phyloP scores from a whole-genome alignment of 1,140 invertebrate genomes.

The Drosophila pandora region DNA sequence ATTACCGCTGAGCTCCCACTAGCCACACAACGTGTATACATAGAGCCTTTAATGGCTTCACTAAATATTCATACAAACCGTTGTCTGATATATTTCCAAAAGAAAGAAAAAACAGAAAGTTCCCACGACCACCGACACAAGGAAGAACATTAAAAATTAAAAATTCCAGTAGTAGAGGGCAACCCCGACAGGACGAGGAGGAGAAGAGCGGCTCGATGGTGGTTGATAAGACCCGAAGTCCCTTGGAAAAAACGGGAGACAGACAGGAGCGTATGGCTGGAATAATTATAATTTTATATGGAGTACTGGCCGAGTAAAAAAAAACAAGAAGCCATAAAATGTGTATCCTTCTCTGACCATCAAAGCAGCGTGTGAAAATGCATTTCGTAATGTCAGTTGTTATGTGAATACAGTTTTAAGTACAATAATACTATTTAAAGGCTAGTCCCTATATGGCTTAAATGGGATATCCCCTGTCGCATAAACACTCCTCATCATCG shows the following conservation, averaged over 20 bases:
- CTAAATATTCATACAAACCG: conserved; percentile 55
- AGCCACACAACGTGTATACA: conserved; percentile 32
- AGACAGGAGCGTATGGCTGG: conserved; percentile 54
- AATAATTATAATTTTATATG: conserved; percentile 80
- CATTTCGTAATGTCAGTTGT: conserved; percentile 34
- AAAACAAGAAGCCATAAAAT: conserved; percentile 64
- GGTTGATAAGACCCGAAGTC: conserved; percentile 52
- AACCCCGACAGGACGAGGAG: conserved; percentile 56
- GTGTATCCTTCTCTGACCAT: conserved; percentile 64
- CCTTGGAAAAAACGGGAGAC: conserved; percentile 34
- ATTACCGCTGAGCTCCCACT: conserved; percentile 41
- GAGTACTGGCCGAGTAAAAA: conserved; percentile 52
- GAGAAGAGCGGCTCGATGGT: conserved; percentile 24
- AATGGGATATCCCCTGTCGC: neutral
- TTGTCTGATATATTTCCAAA: conserved; percentile 46
- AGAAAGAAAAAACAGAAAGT: conserved; percentile 51
- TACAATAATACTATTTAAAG: too few relatives aligned
- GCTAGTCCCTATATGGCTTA: too few relatives aligned
- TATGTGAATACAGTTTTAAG: neutral
- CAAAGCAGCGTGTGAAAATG: conserved; percentile 56
- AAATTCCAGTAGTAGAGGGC: conserved; percentile 61
- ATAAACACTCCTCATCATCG: neutral
- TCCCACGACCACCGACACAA: conserved; percentile 68
- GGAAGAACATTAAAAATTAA: conserved; percentile 56
- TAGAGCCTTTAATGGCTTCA: conserved; percentile 41